phyloP scores from a whole-genome alignment of 2,797 vertebrate genomes.

The Sebastes kiyomatsui region DNA sequence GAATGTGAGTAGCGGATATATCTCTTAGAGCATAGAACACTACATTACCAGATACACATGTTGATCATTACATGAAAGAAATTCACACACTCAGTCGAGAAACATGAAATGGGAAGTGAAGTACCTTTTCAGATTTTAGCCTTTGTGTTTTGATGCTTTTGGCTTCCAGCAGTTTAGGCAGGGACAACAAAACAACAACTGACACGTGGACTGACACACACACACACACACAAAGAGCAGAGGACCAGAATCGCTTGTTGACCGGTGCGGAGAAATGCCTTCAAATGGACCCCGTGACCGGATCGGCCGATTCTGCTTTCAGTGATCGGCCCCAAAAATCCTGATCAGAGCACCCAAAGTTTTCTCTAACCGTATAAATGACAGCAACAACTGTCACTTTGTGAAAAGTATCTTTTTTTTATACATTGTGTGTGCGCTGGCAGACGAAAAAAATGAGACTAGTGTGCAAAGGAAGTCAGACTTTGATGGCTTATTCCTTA shows the following conservation, averaged over 20 bases:
- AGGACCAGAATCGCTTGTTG: too few relatives aligned
- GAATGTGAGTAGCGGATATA: neutral
- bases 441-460: neutral
- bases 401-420: neutral
- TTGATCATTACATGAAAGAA: neutral
- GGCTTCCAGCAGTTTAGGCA: neutral
- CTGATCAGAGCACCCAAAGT: too few relatives aligned
- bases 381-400: neutral
- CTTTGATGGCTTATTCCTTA: neutral
- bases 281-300: too few relatives aligned
- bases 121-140: neutral
- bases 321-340: too few relatives aligned
- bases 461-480: neutral
- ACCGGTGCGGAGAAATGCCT: too few relatives aligned
- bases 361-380: too few relatives aligned
- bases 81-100: neutral
- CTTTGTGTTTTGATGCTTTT: neutral
- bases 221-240: too few relatives aligned
- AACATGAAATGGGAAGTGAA: neutral
- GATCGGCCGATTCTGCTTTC: too few relatives aligned
- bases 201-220: too few relatives aligned
- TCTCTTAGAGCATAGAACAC: constrained; percentile 4
- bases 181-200: neutral
- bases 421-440: neutral
- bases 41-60: neutral